phyloP scores from a whole-genome alignment of 2,797 vertebrate species.

The Mormyrops attenuatus region DNA sequence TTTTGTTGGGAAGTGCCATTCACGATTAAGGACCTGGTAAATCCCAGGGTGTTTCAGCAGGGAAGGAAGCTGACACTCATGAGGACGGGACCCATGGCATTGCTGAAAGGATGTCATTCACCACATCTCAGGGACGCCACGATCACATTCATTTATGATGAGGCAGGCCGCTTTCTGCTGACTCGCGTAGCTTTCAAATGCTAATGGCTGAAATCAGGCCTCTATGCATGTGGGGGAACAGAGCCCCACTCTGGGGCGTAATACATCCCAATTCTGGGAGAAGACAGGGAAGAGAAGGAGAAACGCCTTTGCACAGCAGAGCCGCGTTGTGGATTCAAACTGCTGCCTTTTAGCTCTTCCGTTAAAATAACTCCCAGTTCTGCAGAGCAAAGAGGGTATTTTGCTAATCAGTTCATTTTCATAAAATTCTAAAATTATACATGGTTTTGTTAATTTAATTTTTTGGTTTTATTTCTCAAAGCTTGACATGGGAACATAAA shows the following conservation, averaged over 20 bases:
- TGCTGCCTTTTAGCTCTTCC: neutral
- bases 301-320: neutral
- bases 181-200: slow-evolving; percentile 40
- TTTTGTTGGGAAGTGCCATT: neutral
- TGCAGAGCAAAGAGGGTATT: neutral
- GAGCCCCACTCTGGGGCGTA: neutral
- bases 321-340: too few species aligned
- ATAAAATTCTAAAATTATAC: neutral
- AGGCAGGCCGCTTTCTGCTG: slow-evolving; percentile 34
- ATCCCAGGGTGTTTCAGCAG: neutral
- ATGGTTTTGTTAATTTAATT: neutral
- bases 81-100: neutral
- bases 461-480: neutral
- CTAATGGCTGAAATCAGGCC: slow-evolving; percentile 32
- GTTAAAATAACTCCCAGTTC: neutral
- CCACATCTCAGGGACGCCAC: slow-evolving; percentile 35
- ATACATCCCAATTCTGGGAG: neutral
- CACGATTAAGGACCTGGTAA: neutral
- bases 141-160: slow-evolving; percentile 37
- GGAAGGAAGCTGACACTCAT: neutral
- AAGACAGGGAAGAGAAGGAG: neutral
- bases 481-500: neutral
- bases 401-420: neutral
- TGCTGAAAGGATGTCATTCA: slow-evolving; percentile 23
- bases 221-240: slow-evolving; percentile 18